These are phyloP conservation scores for Xanthorhoe designata DNA, from an alignment of 2,888 invertebrate genomes.

Conservation along the genomic window DNA sequence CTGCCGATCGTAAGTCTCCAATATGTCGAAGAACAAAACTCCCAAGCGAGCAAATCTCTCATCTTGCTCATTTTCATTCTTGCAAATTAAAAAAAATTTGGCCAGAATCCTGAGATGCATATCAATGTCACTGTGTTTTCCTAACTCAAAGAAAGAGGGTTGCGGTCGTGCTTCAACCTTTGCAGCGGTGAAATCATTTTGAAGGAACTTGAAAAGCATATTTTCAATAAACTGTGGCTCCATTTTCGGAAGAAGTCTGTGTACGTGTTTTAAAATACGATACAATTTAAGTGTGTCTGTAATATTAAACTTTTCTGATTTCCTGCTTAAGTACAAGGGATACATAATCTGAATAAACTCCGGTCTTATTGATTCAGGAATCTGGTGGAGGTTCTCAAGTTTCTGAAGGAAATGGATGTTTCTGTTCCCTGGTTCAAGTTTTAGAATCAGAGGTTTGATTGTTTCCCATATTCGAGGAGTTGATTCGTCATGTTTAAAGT, in stretches of 20 bases:
- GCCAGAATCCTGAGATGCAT: slow-evolving; percentile 9
- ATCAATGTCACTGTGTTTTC: slow-evolving; percentile 2
- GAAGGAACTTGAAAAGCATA: not conserved
- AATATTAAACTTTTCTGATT: not conserved
- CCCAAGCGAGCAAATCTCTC: slow-evolving; percentile 6
- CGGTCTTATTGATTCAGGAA: slow-evolving; percentile 17
- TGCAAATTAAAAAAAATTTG: slow-evolving; percentile 9
- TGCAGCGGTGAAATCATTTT: not conserved
- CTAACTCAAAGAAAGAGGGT: not conserved
- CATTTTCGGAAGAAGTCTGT: slow-evolving; percentile 11
- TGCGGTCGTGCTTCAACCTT: not conserved
- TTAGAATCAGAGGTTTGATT: slow-evolving; percentile 1
- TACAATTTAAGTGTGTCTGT: not conserved
- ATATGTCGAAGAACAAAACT: slow-evolving; percentile 3
- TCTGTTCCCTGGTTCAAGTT: not conserved
- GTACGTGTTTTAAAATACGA: slow-evolving; percentile 5
- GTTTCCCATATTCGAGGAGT: slow-evolving; percentile 9
- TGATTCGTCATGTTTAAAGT: slow-evolving; percentile 11
- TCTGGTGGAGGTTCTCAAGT: slow-evolving; percentile 4
- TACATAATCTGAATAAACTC: slow-evolving; percentile 10
- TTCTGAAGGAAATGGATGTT: slow-evolving; percentile 4
- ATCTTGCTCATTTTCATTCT: slow-evolving; percentile 9
- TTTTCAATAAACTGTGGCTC: not conserved
- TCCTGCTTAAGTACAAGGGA: slow-evolving; percentile 1
- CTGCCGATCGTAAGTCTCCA: not conserved